Base-by-base conservation (phyloP, 2,888 invertebrate genomes). In the Epistrophe grossulariae region DNA sequence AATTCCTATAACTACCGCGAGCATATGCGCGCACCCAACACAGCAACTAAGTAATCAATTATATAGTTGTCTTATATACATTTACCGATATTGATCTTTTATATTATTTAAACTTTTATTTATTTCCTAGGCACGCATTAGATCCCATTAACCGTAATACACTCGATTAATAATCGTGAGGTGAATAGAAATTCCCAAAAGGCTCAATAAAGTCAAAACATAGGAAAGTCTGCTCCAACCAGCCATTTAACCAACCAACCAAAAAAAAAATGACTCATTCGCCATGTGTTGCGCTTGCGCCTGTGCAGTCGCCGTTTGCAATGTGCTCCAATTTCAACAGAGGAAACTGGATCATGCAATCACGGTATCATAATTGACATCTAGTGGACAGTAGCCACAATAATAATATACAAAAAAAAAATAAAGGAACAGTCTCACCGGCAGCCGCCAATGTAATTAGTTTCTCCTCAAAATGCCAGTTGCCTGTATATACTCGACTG, bases 101-200 rank as follows among this genome's bases (percentile, higher is more conserved):
- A 31, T 55, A 60, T 43, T 40, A 60, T 74, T 72, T 72, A 83
- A 79, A 55, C 38, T 70, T 68, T 79, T 83, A 87, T 87, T 87
- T 83, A 87, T 87, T 76, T 83, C 83, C 83, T 72, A 76, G 87
- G 31, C 83, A 87, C 87, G 87, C 87, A 87, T 87, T 87, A 87
- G 87, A 83, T 87, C 87, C 87, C 76, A 87, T 83, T 87, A 87
- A 83, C 74, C 72, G 79, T 87, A 87, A 87, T 87, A 68, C 72
- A 57, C 76, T 79, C 87, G 79, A 87, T 87, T 83, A 83, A 87
- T 79, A 83, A 79, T 83, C 81, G 60, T 80, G 83, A 83, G 72
- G 55, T 83, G 87, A 83, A 87, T 83, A 64, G 74, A 59, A 85
- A 79, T 82, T 68, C 81, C 77, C 52, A 50, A 70, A 48, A 73